Percentiles rank a stretch among this genome's conserved stretches.
phyloP scores from a whole-genome alignment of 1,140 invertebrate genomes.

The Scaptomyza montana region DNA sequence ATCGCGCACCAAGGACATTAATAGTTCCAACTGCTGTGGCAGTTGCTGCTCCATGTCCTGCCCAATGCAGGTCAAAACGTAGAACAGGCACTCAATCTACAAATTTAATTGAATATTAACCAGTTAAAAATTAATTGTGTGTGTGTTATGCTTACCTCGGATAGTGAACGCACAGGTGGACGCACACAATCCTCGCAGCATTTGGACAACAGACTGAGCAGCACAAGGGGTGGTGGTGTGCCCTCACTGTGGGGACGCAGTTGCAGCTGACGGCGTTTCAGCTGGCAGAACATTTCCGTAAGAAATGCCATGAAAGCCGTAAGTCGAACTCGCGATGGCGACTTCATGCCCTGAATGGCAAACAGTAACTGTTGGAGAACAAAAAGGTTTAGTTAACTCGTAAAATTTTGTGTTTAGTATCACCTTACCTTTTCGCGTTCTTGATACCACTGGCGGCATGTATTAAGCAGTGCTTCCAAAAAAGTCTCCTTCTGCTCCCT shows the following conservation, averaged over 20 bases:
- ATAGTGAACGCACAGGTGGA: conserved; percentile 90
- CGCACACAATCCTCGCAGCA: conserved; percentile 93
- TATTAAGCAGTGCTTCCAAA: conserved; percentile 93
- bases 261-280: conserved; percentile 90
- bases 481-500: conserved; percentile 94
- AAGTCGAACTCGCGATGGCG: conserved; percentile 86
- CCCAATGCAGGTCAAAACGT: conserved; percentile 93
- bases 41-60: conserved; percentile 92
- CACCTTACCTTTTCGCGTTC: conserved; percentile 88
- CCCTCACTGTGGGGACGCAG: conserved; percentile 87
- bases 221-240: conserved; percentile 88
- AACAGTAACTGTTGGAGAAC: conserved; percentile 62
- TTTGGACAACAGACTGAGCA: conserved; percentile 91
- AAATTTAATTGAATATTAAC: conserved; percentile 35
- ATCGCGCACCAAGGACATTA: conserved; percentile 92
- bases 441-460: conserved; percentile 95
- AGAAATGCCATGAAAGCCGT: conserved; percentile 94
- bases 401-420: no score
- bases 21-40: conserved; percentile 89
- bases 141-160: conserved; percentile 86
- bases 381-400: background rate
- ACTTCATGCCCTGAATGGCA: conserved; percentile 81
- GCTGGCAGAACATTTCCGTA: conserved; percentile 94
- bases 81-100: conserved; percentile 93
- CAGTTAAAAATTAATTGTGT: background rate